Conservation (phyloP, 2,888 invertebrate genomes). For the Drosophila seclusa region DNA sequence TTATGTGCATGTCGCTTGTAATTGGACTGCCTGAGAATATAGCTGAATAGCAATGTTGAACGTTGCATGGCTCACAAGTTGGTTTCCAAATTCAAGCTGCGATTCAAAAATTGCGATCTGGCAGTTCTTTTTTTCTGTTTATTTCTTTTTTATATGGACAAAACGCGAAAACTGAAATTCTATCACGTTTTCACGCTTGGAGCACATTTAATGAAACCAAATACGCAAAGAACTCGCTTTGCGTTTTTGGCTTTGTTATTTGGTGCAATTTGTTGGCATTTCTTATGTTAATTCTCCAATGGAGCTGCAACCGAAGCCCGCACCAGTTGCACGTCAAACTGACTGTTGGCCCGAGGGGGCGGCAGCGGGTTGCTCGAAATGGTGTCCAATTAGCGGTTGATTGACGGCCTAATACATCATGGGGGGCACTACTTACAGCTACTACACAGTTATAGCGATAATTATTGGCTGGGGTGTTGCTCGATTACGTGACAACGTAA, state of each 20-base stretch:
- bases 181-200: constrained; percentile 78
- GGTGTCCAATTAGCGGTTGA: constrained; percentile 62
- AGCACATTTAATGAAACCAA: constrained; percentile 69
- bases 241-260: constrained; percentile 69
- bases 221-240: constrained; percentile 44
- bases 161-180: constrained; percentile 56
- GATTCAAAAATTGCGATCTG: constrained; percentile 60
- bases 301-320: constrained; percentile 10
- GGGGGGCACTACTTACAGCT: constrained; percentile 23
- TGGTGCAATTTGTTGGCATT: constrained; percentile 74
- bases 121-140: constrained; percentile 43
- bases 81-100: constrained; percentile 60
- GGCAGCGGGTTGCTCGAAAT: constrained; percentile 16
- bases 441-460: constrained; percentile 4
- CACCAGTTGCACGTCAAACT: constrained; percentile 6
- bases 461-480: constrained; percentile 34
- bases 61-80: constrained; percentile 34
- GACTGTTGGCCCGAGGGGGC: not conserved
- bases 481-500: constrained; percentile 21
- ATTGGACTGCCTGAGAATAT: constrained; percentile 54
- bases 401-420: constrained; percentile 53
- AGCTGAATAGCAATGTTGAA: constrained; percentile 21
- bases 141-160: constrained; percentile 56
- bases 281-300: constrained; percentile 60
- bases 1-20: constrained; percentile 72